phyloP scores from a whole-genome alignment of 2,888 invertebrate genomes.

The Pollenia labialis region DNA sequence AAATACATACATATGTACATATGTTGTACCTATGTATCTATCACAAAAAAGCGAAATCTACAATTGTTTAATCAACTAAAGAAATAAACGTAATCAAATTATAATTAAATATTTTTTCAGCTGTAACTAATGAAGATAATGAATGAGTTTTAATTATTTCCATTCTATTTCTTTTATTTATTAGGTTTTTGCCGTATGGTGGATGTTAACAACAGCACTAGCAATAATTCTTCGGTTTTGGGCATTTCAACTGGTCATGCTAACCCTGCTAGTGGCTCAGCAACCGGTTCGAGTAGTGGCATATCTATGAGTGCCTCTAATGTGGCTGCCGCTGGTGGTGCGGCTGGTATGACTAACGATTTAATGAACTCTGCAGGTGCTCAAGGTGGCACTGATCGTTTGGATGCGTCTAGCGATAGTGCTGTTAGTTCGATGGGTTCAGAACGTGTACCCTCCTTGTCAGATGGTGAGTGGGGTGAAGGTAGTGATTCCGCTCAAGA shows the following conservation, averaged over 20 bases:
- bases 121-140: background rate
- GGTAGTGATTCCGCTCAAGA: conserved; percentile 94
- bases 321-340: conserved; percentile 72
- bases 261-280: conserved; percentile 74
- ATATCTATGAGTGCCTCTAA: conserved; percentile 74
- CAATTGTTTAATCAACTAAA: background rate
- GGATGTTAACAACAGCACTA: conserved; percentile 85
- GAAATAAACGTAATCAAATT: background rate
- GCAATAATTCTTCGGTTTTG: conserved; percentile 83
- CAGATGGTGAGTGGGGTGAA: conserved; percentile 96
- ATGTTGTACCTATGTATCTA: no score
- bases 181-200: conserved; percentile 94
- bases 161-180: conserved; percentile 30
- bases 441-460: conserved; percentile 93
- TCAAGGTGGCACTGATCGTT: conserved; percentile 86
- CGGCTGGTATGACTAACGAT: conserved; percentile 82
- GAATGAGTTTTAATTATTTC: background rate
- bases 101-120: background rate
- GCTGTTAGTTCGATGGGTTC: conserved; percentile 97
- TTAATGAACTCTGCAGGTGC: conserved; percentile 76
- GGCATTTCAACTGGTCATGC: conserved; percentile 79
- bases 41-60: background rate
- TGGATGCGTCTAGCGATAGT: conserved; percentile 95
- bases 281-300: conserved; percentile 70
- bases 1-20: no score